phyloP scores from a whole-genome alignment of 2,888 invertebrate species.

The Agrochola circellaris region DNA sequence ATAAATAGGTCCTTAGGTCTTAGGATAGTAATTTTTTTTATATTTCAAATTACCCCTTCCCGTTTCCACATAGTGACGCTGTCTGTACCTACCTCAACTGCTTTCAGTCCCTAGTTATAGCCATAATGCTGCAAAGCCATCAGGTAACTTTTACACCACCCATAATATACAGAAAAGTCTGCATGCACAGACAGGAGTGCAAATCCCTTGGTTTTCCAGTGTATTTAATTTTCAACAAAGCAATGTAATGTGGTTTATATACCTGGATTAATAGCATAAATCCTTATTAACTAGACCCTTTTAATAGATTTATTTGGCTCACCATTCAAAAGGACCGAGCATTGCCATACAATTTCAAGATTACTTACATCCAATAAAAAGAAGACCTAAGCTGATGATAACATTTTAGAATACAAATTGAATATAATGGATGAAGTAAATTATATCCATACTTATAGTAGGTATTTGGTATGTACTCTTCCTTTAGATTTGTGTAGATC shows the following conservation, averaged over 20 bases:
- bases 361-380: constrained; percentile 35
- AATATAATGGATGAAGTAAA: neutral
- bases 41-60: neutral
- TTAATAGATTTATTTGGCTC: constrained; percentile 9
- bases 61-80: neutral
- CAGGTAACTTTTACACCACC: neutral
- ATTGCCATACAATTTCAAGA: constrained; percentile 33
- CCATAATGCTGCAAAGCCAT: neutral
- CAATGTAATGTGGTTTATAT: neutral
- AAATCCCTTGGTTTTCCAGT: neutral
- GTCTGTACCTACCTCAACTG: neutral
- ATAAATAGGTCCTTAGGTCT: too few relatives aligned
- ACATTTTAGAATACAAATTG: constrained; percentile 24
- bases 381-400: constrained; percentile 34
- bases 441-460: neutral
- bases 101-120: neutral
- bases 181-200: neutral
- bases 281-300: neutral
- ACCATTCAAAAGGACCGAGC: constrained; percentile 27
- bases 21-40: too few relatives aligned
- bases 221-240: neutral
- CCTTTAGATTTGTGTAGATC: neutral
- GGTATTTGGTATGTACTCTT: neutral
- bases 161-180: neutral
- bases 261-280: neutral